Evolutionary conservation across 2,113 vertebrate species (phyloP), one percentile per base, ranked within the genome.

Genomic region (Labrus mixtus): DNA sequence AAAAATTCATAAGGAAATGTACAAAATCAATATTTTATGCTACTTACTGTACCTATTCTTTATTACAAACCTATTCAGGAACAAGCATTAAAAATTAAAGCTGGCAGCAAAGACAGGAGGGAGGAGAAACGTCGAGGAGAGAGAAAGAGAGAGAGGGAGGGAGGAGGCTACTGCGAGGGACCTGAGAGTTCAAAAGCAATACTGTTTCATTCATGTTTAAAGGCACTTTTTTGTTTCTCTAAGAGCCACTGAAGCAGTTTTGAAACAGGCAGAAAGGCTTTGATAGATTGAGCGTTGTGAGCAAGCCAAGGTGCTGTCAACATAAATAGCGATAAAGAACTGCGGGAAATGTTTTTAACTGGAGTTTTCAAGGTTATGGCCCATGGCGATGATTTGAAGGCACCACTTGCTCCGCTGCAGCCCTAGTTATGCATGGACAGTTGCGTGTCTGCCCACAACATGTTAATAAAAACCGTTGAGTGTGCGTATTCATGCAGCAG

Each of bases 21-120:
- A 96, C 96, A 96, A 95, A 98, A 98, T 98, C 96, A 97, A 98
- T 98, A 97, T 98, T 98, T 98, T 91, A 98, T 98, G 95, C 95
- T 95, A 95, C 95, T 96, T 95, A 96, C 96, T 95, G 96, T 97
- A 97, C 96, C 96, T 96, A 81, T 95, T 96, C 96, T 96, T 97
- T 97, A 97, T 96, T 95, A 96, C 97, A 98, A 98, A 97, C 96
- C 96, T 96, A 96, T 96, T 98, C 95, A 96, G 87, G 93, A 95
- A 95, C 93, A 90, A 71, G 33, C 96, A 98, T 98, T 97, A 98
- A 97, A 94, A 97, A 97, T 98, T 97, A 95, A 97, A 96, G 95
- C 93, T 89, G 85, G 86, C 81, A 88, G 89, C 76, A 79, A 87
- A 85, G 91, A 86, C 81, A 65, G 80, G 79, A 86, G 80, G 76